Evolutionary conservation across 2,888 invertebrate genomes (phyloP).

Genomic region (Pogonocherus hispidulus): DNA sequence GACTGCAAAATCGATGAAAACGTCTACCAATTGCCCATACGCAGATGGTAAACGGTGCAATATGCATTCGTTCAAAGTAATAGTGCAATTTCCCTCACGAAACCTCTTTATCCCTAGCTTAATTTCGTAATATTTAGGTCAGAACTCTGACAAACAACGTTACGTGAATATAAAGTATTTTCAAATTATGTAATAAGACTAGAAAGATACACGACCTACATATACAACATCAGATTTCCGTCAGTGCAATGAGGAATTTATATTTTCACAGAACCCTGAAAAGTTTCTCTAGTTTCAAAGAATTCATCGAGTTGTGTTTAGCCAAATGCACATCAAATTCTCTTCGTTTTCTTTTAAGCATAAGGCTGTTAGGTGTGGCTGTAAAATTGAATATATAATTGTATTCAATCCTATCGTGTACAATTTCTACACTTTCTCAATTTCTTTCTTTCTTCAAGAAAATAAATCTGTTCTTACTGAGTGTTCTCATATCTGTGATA

Average conservation of each 20-base stretch:
- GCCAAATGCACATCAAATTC: not conserved
- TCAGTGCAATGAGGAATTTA: conserved; percentile 46
- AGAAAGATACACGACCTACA: conserved; percentile 46
- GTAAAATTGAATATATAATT: not conserved
- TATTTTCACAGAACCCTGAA: conserved; percentile 44
- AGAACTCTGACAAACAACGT: conserved; percentile 46
- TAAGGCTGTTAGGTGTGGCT: not conserved
- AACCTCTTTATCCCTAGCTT: conserved; percentile 46
- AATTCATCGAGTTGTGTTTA: conserved; percentile 5
- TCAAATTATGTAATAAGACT: conserved; percentile 31
- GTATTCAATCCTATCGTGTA: not conserved
- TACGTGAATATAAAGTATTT: conserved; percentile 45
- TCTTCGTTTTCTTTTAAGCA: not conserved
- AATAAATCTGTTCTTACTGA: too few relatives aligned
- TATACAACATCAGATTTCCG: conserved; percentile 45
- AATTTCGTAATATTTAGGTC: conserved; percentile 46
- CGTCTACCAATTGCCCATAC: conserved; percentile 15
- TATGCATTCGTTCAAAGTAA: conserved; percentile 31
- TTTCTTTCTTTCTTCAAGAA: too few relatives aligned
- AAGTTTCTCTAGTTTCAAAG: conserved; percentile 32
- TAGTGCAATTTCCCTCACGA: conserved; percentile 34
- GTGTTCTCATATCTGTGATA: too few relatives aligned
- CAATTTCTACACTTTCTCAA: not conserved
- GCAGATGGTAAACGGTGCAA: conserved; percentile 29
- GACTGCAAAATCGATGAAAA: conserved; percentile 16